A percentile compares a stretch with the other conserved stretches of the same genome.
phyloP scores from a whole-genome alignment of 1,140 invertebrate species.

The Lineus longissimus region DNA sequence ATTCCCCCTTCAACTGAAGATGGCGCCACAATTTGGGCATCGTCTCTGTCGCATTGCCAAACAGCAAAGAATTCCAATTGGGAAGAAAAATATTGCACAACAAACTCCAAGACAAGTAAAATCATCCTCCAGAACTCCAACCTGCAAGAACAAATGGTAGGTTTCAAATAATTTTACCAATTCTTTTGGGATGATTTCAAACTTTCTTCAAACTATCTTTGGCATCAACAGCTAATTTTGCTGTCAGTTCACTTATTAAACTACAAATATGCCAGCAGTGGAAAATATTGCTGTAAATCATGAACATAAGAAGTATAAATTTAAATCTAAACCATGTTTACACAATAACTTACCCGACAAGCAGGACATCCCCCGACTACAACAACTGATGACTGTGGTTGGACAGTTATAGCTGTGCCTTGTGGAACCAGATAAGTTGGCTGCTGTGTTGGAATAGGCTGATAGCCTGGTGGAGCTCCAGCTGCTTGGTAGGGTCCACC shows the following conservation, averaged over 20 bases:
- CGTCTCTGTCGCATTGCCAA: conserved; percentile 71
- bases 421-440: conserved; percentile 26
- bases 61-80: conserved; percentile 77
- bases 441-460: conserved; percentile 8
- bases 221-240: not conserved
- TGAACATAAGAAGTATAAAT: not conserved
- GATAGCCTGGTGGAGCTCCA: conserved; percentile 14
- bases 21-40: conserved; percentile 79
- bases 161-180: not conserved
- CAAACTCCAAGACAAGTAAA: conserved; percentile 72
- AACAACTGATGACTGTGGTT: conserved; percentile 59
- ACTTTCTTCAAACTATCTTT: not conserved
- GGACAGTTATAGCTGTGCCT: conserved; percentile 23
- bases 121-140: conserved; percentile 79
- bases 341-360: conserved; percentile 62
- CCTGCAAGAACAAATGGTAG: conserved; percentile 58
- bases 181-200: not conserved
- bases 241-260: not conserved
- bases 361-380: conserved; percentile 76
- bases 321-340: not conserved
- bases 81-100: conserved; percentile 82
- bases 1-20: conserved; percentile 58
- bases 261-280: no score
- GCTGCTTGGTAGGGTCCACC: conserved; percentile 13
- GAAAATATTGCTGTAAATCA: not conserved